Base-by-base conservation (phyloP, 92 coral and sea anemone species). In the Montipora capitata region DNA sequence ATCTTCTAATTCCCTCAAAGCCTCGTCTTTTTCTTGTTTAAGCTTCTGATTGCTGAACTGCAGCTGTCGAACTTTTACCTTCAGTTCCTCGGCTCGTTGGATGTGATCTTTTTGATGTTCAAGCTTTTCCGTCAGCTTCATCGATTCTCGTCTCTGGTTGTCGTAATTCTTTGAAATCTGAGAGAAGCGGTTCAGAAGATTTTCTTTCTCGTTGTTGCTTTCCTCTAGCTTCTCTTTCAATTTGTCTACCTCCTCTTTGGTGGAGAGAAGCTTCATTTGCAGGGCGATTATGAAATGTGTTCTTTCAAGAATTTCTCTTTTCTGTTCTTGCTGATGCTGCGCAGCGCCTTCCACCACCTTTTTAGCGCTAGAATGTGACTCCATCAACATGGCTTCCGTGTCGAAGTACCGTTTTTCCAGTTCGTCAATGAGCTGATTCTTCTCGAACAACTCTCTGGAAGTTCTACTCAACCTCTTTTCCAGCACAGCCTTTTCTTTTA, bases 141-240 rank as follows among this genome's bases (percentile, higher is more conserved):
- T 94, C 17, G 99, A 97, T 69, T 97, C 98, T 41, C 96, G 92
- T 54, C 96, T 96, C 95, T 97, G 96, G 54, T 88, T 88, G 77
- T 97, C 96, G 84, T 92, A 97, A 72, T 91, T 89, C 41, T 76
- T 88, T 27, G 92, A 89, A 35, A 97, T 87, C 61, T 92, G 91
- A 48, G 90, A 72, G 54, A 92, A 90, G 68, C 96, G 91, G 43
- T 85, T 72, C 56, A 91, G 94, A 5, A 94, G 83, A 38, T 76
- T 66, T 10, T 96, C 95, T 35, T 90, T 88, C 74, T 96, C 88
- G 2, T 77, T 51, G 43, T 67, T 73, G 18, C 90, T 72, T 7
- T 93, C 95, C 10, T 89, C 91, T 5, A 94, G 77, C 69, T 88
- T 94, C 52, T 85, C 88, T 72, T 84, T 94, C 79, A 96, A 41